These are phyloP conservation scores for Meandrina meandrites DNA, from an alignment of 92 coral and sea anemone species.

Conservation along the genomic window DNA sequence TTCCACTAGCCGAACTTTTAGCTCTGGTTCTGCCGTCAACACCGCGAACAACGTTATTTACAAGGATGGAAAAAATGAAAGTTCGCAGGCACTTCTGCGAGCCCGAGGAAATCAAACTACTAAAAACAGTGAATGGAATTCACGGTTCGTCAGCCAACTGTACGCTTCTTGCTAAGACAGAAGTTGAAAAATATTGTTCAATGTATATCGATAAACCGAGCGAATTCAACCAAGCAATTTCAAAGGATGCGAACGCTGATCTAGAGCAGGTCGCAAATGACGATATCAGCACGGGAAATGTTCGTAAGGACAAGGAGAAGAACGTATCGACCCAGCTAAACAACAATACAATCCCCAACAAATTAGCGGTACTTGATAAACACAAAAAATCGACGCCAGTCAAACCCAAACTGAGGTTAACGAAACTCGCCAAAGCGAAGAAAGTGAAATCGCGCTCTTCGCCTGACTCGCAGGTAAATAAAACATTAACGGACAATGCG, in stretches of 20 bases:
- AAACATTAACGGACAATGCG: constrained; percentile 34
- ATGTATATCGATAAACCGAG: constrained; percentile 65
- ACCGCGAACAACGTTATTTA: constrained; percentile 90
- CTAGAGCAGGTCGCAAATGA: background rate
- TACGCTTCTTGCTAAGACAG: constrained; percentile 83
- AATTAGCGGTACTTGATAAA: constrained; percentile 30
- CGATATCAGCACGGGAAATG: background rate
- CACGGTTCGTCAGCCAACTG: constrained; percentile 95
- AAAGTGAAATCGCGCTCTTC: constrained; percentile 32
- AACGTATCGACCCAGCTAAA: constrained; percentile 16
- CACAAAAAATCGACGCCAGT: constrained; percentile 30
- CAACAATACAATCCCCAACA: constrained; percentile 31
- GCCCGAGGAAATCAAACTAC: constrained; percentile 80
- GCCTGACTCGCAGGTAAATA: constrained; percentile 7
- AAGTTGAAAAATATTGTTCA: constrained; percentile 78
- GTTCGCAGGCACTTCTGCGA: constrained; percentile 91
- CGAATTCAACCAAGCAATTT: constrained; percentile 21
- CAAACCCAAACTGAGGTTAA: constrained; percentile 23
- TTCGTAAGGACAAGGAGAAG: background rate
- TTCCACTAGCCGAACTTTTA: constrained; percentile 84
- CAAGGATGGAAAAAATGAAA: constrained; percentile 90
- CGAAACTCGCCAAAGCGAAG: constrained; percentile 20
- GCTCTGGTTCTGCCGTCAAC: constrained; percentile 78
- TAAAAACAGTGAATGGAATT: constrained; percentile 90
- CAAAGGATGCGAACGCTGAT: constrained; percentile 15